phyloP scores from a whole-genome alignment of 2,113 vertebrate species.

The Tetraodon nigroviridis region DNA sequence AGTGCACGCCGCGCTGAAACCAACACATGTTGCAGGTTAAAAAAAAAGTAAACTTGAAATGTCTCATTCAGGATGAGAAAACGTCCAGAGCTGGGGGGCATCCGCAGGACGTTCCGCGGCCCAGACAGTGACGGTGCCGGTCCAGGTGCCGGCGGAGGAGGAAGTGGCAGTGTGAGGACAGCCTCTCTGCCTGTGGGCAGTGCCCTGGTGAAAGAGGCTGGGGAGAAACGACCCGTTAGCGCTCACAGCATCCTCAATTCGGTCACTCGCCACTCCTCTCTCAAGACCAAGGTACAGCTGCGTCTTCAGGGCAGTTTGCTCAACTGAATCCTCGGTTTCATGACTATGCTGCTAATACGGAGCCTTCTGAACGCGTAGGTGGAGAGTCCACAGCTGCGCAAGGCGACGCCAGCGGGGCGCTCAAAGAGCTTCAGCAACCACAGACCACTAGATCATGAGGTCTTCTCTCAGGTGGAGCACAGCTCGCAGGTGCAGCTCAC shows the following conservation, averaged over 20 bases:
- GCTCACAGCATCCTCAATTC: constrained; percentile 93
- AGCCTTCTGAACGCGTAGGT: constrained; percentile 54
- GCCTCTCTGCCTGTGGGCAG: constrained; percentile 84
- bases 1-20: constrained; percentile 74
- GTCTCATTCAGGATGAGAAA: constrained; percentile 84
- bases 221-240: constrained; percentile 90
- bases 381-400: constrained; percentile 92
- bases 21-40: too few relatives aligned
- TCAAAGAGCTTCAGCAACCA: constrained; percentile 99
- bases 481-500: constrained; percentile 67
- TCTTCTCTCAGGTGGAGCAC: constrained; percentile 85
- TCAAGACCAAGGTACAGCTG: constrained; percentile 80
- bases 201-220: constrained; percentile 81
- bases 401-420: constrained; percentile 83
- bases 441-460: constrained; percentile 89
- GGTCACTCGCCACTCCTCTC: constrained; percentile 92
- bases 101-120: constrained; percentile 86
- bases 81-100: constrained; percentile 85
- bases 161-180: constrained; percentile 76
- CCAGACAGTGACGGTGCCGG: constrained; percentile 78
- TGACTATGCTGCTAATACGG: neutral
- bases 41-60: neutral
- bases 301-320: neutral
- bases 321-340: neutral
- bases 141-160: constrained; percentile 73